phyloP scores from a whole-genome alignment of 2,113 vertebrate species.

The Boleophthalmus pectinirostris region DNA sequence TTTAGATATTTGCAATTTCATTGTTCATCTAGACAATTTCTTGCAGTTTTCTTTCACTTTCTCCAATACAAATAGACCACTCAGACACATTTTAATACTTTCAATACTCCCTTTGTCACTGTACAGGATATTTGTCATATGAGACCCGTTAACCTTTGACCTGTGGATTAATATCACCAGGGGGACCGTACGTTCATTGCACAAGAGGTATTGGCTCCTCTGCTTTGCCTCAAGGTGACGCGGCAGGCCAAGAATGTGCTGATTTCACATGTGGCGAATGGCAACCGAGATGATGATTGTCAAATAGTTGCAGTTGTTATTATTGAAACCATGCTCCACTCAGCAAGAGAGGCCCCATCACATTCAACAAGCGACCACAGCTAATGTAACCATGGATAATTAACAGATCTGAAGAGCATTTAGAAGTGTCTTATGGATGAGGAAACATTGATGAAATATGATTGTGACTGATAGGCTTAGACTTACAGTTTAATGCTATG shows the following conservation, averaged over 20 bases:
- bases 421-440: conserved; percentile 52
- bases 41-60: not conserved
- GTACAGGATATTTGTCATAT: conserved; percentile 44
- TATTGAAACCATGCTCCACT: conserved; percentile 74
- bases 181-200: conserved; percentile 43
- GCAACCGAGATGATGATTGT: conserved; percentile 60
- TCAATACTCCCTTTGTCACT: conserved; percentile 36
- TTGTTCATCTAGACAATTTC: not conserved
- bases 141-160: conserved; percentile 62
- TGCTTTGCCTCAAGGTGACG: conserved; percentile 61
- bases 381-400: conserved; percentile 57
- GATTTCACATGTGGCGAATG: conserved; percentile 73
- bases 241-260: conserved; percentile 56
- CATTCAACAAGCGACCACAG: conserved; percentile 49
- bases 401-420: conserved; percentile 49
- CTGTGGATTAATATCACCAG: conserved; percentile 18
- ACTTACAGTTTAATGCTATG: conserved; percentile 20
- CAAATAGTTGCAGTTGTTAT: conserved; percentile 59
- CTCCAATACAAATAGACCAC: not conserved
- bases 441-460: conserved; percentile 19
- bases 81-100: conserved; percentile 33
- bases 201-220: conserved; percentile 46
- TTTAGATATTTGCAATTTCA: not conserved
- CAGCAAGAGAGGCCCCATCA: conserved; percentile 43
- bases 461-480: conserved; percentile 21